Evolutionary conservation across 2,797 vertebrate genomes (phyloP).

Genomic region (Euthynnus affinis): DNA sequence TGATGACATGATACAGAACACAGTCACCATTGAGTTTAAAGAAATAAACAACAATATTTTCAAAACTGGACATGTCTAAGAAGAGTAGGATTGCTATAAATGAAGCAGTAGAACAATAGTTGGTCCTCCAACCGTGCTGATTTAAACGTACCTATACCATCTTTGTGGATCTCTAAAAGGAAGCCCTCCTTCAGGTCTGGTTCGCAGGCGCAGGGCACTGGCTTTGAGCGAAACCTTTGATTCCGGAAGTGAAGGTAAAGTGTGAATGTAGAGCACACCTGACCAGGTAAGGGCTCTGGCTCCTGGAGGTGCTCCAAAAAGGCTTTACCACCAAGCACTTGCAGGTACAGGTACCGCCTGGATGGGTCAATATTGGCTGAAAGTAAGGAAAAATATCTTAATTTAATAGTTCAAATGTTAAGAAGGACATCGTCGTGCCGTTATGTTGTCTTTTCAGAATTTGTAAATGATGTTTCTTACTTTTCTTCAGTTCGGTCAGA

Average conservation of each 20-base stretch:
- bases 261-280: conserved; percentile 93
- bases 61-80: neutral
- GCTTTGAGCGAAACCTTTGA: conserved; percentile 96
- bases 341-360: conserved; percentile 94
- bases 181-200: conserved; percentile 96
- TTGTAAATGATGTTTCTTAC: conserved; percentile 76
- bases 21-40: neutral
- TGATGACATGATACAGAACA: neutral
- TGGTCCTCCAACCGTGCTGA: neutral
- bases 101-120: neutral
- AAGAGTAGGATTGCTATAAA: neutral
- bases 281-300: conserved; percentile 93
- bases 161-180: conserved; percentile 93
- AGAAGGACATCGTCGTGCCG: neutral
- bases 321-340: conserved; percentile 96
- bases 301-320: conserved; percentile 98
- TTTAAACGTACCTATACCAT: conserved; percentile 85
- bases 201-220: conserved; percentile 96
- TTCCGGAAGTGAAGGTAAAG: conserved; percentile 95
- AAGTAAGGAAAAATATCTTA: conserved; percentile 32
- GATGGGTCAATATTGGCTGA: conserved; percentile 93
- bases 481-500: conserved; percentile 86
- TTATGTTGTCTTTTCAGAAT: neutral
- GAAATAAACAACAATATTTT: neutral
- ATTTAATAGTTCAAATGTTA: neutral